Base-by-base conservation (phyloP, 1,140 invertebrate species). In the Tigriopus japonicus region DNA sequence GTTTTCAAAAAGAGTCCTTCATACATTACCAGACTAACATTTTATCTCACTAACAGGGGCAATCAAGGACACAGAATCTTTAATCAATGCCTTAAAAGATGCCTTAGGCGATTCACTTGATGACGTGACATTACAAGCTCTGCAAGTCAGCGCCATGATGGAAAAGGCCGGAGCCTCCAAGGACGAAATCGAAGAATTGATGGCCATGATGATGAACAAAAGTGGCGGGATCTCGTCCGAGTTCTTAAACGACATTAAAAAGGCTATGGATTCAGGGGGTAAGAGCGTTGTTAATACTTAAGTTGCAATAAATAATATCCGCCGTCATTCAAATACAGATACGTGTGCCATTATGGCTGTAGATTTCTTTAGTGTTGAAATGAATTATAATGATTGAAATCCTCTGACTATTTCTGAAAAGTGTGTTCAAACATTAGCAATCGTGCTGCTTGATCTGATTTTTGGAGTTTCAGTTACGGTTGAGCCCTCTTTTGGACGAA, bases 151-250 rank as follows among this genome's bases (percentile, higher is more conserved):
- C n/a, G 58, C 42, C 5, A 19, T 42, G 10, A 59, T 59, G 58
- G 58, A n/a, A 12, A 13, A 40, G 17, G 58, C 58, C 23, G 58
- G 58, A 21, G 58, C 58, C 15, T 49, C 58, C 14, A 59, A 59
- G 24, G 58, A 59, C n/a, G 58, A 59, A 59, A 49, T 59, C 6
- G 58, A 59, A 28, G 58, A 59, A 28, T 6, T 59, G 58, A 59
- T 59, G 58, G 28, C 2, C 7, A 43, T 59, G 42, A 59, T 59
- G 14, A n/a, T 59, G 58, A 59, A 49, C 24, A 43, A 59, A 49
- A 24, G 41, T 5, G 43, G 42, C 1, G 58, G 42, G 12, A 28
- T 59, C 15, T 59, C 58, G 12, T 15, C 35, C 13, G 42, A 59
- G 19, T 59, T 59, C 42, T n/a, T 59, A 10, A 28, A 21, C 13